Conservation (phyloP, 2,888 invertebrate genomes). For the Diplolepis rosae region DNA sequence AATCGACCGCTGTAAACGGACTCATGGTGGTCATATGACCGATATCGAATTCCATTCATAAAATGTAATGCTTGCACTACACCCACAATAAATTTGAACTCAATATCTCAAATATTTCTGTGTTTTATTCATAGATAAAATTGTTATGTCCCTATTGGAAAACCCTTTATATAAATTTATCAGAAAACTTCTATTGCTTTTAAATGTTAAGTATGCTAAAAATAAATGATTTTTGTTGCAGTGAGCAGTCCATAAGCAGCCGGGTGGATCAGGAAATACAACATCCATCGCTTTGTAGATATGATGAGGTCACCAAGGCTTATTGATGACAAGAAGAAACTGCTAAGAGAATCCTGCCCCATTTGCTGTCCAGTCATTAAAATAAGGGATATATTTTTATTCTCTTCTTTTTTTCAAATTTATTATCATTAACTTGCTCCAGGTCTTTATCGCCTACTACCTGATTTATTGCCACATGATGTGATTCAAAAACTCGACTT, state of each 20-base stretch:
- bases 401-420: neutral
- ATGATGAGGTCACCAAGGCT: conserved; percentile 70
- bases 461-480: neutral
- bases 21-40: too few species aligned
- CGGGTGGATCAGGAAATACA: conserved; percentile 77
- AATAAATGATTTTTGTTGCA: conserved; percentile 68
- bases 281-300: conserved; percentile 64
- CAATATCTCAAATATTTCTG: too few species aligned
- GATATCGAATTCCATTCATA: too few species aligned
- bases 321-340: conserved; percentile 73
- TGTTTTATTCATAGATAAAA: too few species aligned
- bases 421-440: neutral
- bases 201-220: neutral
- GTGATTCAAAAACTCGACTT: neutral
- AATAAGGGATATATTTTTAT: neutral
- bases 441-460: neutral
- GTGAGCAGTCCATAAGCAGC: conserved; percentile 83
- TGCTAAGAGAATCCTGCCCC: conserved; percentile 70
- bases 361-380: conserved; percentile 70
- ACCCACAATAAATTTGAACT: too few species aligned
- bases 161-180: too few species aligned
- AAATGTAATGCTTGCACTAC: too few species aligned
- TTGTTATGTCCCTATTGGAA: too few species aligned
- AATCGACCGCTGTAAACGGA: too few species aligned
- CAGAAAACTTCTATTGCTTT: too few species aligned